phyloP scores from a whole-genome alignment of 2,113 vertebrate genomes.

The Mungos mungo region DNA sequence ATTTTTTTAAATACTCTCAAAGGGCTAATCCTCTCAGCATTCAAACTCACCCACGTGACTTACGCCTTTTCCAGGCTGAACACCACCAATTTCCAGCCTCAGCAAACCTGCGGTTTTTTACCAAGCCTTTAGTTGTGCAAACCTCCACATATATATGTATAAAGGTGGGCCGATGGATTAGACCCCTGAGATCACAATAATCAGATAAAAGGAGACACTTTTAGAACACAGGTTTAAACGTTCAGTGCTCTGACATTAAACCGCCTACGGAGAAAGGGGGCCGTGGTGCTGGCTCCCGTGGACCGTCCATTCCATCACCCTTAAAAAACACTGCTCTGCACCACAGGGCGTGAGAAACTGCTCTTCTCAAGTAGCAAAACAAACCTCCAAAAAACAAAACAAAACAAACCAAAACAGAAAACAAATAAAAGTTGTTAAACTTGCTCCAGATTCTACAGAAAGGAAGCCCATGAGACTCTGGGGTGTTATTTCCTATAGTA shows the following conservation, averaged over 20 bases:
- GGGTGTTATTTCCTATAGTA: not conserved
- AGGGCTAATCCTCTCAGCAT: not conserved
- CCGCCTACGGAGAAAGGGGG: constrained; percentile 41
- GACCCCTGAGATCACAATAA: not conserved
- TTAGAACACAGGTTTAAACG: constrained; percentile 28
- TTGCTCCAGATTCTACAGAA: not conserved
- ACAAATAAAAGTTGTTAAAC: not conserved
- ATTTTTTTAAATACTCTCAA: not conserved
- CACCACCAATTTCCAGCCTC: not conserved
- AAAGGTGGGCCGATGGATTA: not conserved
- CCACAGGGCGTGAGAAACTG: constrained; percentile 33
- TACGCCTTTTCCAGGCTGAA: not conserved
- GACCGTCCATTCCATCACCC: not conserved
- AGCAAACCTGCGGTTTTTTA: not conserved
- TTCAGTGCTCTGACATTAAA: not conserved
- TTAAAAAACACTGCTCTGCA: constrained; percentile 39
- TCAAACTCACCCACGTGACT: not conserved
- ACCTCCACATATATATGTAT: rapidly evolving
- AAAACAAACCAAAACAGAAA: no score
- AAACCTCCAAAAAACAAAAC: not conserved
- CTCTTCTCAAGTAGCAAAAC: not conserved
- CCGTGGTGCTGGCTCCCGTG: not conserved
- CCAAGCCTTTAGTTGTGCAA: not conserved
- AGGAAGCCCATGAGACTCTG: not conserved
- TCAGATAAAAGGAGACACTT: not conserved